Conservation (phyloP, 2,888 invertebrate genomes). For the Cryptosula pallasiana region DNA sequence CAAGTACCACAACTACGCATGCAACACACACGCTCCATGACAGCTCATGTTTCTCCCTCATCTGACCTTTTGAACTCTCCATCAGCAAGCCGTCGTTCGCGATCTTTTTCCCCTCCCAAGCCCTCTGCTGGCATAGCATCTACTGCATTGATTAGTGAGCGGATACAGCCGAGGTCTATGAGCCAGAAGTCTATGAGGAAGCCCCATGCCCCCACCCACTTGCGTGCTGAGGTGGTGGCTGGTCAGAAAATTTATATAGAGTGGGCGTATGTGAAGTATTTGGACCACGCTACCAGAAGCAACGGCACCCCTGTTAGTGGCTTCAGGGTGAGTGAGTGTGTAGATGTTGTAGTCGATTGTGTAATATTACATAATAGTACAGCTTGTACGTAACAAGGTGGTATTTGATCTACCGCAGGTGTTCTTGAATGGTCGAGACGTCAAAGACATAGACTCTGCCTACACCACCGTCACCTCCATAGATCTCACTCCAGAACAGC, state of each 20-base stretch:
- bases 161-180: too few relatives aligned
- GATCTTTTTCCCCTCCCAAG: not conserved
- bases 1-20: not conserved
- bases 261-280: constrained; percentile 1
- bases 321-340: constrained; percentile 45
- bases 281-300: constrained; percentile 39
- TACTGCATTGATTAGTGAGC: not conserved
- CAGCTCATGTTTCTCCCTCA: not conserved
- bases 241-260: constrained; percentile 1
- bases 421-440: not conserved
- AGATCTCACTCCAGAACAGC: not conserved
- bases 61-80: not conserved
- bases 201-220: not conserved
- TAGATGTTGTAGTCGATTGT: too few relatives aligned
- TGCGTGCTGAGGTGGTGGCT: not conserved
- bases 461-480: constrained; percentile 5
- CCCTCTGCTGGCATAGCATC: not conserved
- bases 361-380: too few relatives aligned
- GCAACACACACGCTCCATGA: not conserved
- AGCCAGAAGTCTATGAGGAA: not conserved
- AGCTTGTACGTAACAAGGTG: too few relatives aligned
- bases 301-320: constrained; percentile 43
- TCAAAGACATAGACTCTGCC: not conserved
- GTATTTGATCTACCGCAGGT: constrained; percentile 2
- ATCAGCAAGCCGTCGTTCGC: not conserved